Conservation (phyloP, 2,888 invertebrate genomes). For the Pocota personata region DNA sequence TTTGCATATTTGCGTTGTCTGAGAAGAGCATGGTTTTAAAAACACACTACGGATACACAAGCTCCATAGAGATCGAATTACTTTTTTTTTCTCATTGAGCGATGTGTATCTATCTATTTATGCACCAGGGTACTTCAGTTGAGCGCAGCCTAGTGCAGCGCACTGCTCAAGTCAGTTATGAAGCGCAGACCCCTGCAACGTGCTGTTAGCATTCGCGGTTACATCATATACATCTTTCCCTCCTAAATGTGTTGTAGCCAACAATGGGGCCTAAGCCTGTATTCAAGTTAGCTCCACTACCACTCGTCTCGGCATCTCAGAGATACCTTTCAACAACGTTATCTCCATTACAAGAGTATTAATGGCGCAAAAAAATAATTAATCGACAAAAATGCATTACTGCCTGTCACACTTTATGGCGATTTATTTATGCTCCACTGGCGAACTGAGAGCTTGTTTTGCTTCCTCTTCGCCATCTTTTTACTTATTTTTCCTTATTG, state of each 20-base stretch:
- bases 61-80: constrained; percentile 53
- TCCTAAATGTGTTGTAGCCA: constrained; percentile 47
- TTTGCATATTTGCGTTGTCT: constrained; percentile 43
- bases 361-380: constrained; percentile 60
- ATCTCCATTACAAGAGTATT: constrained; percentile 62
- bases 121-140: constrained; percentile 61
- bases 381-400: constrained; percentile 66
- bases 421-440: constrained; percentile 67
- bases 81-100: constrained; percentile 32
- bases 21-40: neutral
- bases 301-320: constrained; percentile 17
- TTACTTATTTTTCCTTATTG: constrained; percentile 31
- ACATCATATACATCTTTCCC: constrained; percentile 58
- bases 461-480: constrained; percentile 55
- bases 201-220: constrained; percentile 44
- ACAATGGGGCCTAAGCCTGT: neutral
- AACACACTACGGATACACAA: neutral
- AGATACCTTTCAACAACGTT: constrained; percentile 57
- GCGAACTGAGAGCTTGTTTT: constrained; percentile 15
- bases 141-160: constrained; percentile 58
- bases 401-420: constrained; percentile 68
- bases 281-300: neutral
- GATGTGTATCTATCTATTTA: constrained; percentile 42
- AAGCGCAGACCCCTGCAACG: constrained; percentile 31
- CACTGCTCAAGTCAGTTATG: constrained; percentile 39